Percentiles rank a stretch among this genome's conserved stretches.
Evolutionary conservation across 2,797 vertebrate species (phyloP).

Genomic region (Characodon lateralis): DNA sequence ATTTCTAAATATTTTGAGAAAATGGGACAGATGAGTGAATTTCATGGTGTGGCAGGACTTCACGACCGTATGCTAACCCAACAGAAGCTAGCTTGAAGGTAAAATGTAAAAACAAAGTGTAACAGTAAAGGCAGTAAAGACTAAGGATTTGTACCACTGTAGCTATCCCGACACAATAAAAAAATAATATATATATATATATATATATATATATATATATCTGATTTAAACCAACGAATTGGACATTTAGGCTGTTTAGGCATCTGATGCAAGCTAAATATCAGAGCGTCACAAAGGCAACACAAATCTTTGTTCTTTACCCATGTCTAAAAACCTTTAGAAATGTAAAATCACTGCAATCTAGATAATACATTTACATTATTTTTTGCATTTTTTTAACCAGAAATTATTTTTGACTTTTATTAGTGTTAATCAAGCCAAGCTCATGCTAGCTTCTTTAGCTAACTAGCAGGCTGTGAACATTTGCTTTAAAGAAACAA

Average conservation of each 20-base stretch:
- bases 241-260: not conserved
- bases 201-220: no score
- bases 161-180: not conserved
- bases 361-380: not conserved
- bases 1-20: not conserved
- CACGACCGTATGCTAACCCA: not conserved
- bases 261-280: not conserved
- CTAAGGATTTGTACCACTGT: not conserved
- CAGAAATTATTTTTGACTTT: not conserved
- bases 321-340: not conserved
- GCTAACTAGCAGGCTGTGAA: not conserved
- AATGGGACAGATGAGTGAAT: not conserved
- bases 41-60: not conserved
- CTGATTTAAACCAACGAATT: not conserved
- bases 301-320: not conserved
- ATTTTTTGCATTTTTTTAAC: not conserved
- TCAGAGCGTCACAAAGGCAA: not conserved
- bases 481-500: not conserved
- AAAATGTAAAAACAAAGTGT: not conserved
- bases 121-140: not conserved
- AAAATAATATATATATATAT: not conserved
- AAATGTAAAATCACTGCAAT: not conserved
- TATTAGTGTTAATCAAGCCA: not conserved
- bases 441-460: not conserved
- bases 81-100: not conserved